These are phyloP conservation scores for Sphaerodactylus townsendi DNA, from an alignment of 2,113 vertebrate species.

Conservation along the genomic window DNA sequence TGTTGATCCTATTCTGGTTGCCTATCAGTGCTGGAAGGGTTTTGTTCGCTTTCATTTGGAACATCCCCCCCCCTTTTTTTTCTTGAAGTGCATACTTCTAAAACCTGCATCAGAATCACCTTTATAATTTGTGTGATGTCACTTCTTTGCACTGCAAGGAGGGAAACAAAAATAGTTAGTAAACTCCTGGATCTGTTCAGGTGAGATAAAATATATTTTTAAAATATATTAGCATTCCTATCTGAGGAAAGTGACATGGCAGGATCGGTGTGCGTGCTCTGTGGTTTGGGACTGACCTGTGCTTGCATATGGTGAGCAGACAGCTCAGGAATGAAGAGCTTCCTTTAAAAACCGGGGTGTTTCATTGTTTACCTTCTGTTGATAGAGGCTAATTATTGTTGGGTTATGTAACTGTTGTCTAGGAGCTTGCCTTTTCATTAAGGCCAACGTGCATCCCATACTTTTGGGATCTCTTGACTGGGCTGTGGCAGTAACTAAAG, in stretches of 20 bases:
- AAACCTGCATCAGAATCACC: neutral
- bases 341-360: neutral
- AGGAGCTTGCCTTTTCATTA: conserved; percentile 45
- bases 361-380: conserved; percentile 30
- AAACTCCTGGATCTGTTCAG: neutral
- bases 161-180: neutral
- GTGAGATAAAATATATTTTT: neutral
- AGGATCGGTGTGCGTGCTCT: neutral
- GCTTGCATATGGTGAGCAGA: neutral
- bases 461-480: too few relatives aligned
- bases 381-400: conserved; percentile 7
- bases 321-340: neutral
- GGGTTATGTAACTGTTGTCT: too few relatives aligned
- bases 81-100: neutral
- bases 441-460: neutral
- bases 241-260: neutral
- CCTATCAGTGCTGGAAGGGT: too few relatives aligned
- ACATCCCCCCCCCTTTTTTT: neutral
- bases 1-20: neutral
- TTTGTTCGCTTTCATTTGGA: neutral
- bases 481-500: too few relatives aligned
- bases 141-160: neutral
- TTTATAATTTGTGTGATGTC: neutral
- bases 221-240: neutral
- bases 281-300: neutral